phyloP scores from a whole-genome alignment of 2,797 vertebrate genomes.

The Lophius americanus region DNA sequence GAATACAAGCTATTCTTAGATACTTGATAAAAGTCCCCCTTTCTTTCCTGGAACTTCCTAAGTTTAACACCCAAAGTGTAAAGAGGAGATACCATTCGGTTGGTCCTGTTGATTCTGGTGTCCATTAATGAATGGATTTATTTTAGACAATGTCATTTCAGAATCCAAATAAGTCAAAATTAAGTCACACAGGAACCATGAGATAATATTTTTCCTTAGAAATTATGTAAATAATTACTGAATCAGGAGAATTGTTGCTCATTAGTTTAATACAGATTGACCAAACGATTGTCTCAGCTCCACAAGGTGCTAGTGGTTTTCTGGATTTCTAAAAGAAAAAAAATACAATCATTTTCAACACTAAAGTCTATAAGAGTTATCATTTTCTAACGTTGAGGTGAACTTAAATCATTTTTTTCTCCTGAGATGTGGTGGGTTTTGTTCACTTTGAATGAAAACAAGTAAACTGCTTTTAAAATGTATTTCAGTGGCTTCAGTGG shows the following conservation, averaged over 20 bases:
- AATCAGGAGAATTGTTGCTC: not conserved
- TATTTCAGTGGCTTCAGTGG: no score
- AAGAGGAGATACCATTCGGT: conserved; percentile 43
- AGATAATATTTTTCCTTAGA: not conserved
- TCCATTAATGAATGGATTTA: conserved; percentile 37
- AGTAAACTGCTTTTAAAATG: no score
- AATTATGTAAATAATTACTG: not conserved
- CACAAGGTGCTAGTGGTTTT: not conserved
- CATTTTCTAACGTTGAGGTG: no score
- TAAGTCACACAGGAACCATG: not conserved
- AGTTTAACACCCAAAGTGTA: conserved; percentile 18
- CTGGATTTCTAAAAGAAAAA: no score
- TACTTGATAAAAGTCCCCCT: not conserved
- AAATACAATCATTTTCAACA: not conserved
- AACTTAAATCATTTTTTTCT: no score
- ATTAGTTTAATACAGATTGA: not conserved
- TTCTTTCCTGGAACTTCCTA: conserved; percentile 23
- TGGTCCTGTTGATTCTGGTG: conserved; percentile 9
- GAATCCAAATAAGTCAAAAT: not conserved
- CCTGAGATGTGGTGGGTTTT: no score
- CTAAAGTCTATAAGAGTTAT: not conserved
- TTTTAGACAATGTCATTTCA: conserved; percentile 32
- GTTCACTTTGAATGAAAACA: no score
- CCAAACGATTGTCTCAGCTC: not conserved
- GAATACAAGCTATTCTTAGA: not conserved